Evolutionary conservation across 1,140 invertebrate species (phyloP).

Genomic region (Leptinotarsa lineolata): DNA sequence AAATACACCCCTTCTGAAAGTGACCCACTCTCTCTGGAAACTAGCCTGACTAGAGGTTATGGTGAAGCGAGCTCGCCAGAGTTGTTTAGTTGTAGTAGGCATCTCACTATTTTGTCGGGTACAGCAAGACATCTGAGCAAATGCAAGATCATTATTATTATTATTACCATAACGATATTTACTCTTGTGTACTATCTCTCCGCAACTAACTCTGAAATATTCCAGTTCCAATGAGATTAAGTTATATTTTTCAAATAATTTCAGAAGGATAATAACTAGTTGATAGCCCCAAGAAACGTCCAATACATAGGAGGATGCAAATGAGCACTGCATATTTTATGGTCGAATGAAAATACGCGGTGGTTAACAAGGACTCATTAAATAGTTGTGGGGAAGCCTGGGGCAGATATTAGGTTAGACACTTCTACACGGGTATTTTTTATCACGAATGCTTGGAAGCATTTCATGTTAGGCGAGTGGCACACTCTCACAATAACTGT

Average conservation of each 20-base stretch:
- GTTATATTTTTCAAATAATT: neutral
- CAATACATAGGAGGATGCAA: neutral
- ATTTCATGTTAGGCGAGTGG: too few species aligned
- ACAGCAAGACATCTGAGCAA: too few species aligned
- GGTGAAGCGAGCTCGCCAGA: too few species aligned
- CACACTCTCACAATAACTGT: too few species aligned
- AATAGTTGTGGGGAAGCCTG: conserved; percentile 1
- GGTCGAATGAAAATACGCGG: neutral
- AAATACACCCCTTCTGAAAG: too few species aligned
- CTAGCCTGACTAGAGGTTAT: too few species aligned
- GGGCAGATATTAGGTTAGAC: neutral
- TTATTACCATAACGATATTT: too few species aligned
- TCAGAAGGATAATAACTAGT: neutral
- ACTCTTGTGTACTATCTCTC: neutral
- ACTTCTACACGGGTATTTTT: conserved; percentile 2
- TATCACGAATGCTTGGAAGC: too few species aligned
- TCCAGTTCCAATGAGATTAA: neutral
- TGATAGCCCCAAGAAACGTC: neutral
- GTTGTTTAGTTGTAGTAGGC: too few species aligned
- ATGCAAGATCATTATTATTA: too few species aligned
- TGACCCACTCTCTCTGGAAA: too few species aligned
- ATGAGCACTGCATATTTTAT: conserved; percentile 14
- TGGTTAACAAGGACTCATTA: conserved; percentile 7
- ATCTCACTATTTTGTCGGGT: too few species aligned
- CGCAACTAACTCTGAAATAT: neutral